Base-by-base conservation (phyloP, 2,113 vertebrate genomes). In the Lampris incognitus region DNA sequence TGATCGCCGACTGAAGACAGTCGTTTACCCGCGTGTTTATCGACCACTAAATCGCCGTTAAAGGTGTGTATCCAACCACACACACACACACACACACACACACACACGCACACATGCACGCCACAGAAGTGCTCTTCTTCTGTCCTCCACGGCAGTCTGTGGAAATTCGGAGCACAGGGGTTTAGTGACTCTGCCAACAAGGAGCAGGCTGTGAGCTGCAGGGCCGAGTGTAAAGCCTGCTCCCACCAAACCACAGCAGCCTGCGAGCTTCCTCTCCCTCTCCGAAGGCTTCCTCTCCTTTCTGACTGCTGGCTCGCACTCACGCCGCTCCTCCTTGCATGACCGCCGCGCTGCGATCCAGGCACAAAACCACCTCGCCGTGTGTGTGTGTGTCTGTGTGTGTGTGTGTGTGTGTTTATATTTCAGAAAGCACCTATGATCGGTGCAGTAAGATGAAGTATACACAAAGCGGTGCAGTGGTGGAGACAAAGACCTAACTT, bases 401-500 rank as follows among this genome's bases (percentile, higher is more conserved):
- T 65, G 59, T 64, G 10, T 42, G 56, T 52, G 40, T 74, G 41
- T 37, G 68, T 39, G 39, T 52, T 81, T 78, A 81, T 90, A 83
- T 81, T 76, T 92, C 86, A 86, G 72, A 78, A 80, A 83, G 66
- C 89, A 90, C 83, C 85, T 85, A 65, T 79, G 84, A 72, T 83
- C 68, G 76, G 64, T 63, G 38, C 37, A 77, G 76, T 66, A 72
- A 88, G 86, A 76, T 88, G 66, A 87, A 82, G 63, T 75, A n/a
- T n/a, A n/a, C n/a, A n/a, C n/a, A n/a, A n/a, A n/a, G n/a, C 68
- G 76, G 64, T 63, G 38, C 24, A 24, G 24, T 24, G 24, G 24
- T 24, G 58, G 61, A 88, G 69, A 82, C 66, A 74, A 75, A 70
- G 69, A 72, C 54, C 69, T 83, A 85, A 77, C 72, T 81, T 80